These are phyloP conservation scores for Dyspetes luteomarginatus DNA, from an alignment of 2,888 invertebrate species.

Conservation along the genomic window DNA sequence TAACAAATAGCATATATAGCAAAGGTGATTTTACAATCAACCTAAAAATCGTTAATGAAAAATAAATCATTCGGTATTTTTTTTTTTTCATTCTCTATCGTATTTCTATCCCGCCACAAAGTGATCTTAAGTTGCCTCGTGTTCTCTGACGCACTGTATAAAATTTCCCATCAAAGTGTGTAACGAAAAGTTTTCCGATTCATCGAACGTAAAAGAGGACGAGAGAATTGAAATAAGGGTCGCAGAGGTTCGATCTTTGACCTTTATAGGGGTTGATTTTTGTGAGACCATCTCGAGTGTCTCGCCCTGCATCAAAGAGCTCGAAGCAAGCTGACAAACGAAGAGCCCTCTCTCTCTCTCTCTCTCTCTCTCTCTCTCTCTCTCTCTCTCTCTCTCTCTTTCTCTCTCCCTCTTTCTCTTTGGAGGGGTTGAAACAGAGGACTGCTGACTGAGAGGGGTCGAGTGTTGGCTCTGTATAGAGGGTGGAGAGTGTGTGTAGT, in stretches of 20 bases:
- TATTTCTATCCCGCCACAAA: neutral
- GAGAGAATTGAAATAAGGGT: neutral
- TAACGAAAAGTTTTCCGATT: neutral
- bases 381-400: neutral
- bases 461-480: conserved; percentile 44
- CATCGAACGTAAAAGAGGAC: conserved; percentile 11
- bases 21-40: no score
- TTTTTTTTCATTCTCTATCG: neutral
- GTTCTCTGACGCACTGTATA: neutral
- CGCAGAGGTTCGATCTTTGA: conserved; percentile 1
- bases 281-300: conserved; percentile 35
- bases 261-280: conserved; percentile 22
- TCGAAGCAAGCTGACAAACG: neutral
- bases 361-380: no score
- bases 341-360: neutral
- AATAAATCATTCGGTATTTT: no score
- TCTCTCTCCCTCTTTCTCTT: no score
- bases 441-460: conserved; percentile 55
- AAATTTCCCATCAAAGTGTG: neutral
- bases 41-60: no score
- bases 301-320: conserved; percentile 36
- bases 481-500: conserved; percentile 13
- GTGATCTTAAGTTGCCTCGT: neutral
- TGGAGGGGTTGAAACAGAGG: conserved; percentile 37
- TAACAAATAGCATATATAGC: no score